Base-by-base conservation (phyloP, 2,113 vertebrate genomes). In the Megaptera novaeangliae region DNA sequence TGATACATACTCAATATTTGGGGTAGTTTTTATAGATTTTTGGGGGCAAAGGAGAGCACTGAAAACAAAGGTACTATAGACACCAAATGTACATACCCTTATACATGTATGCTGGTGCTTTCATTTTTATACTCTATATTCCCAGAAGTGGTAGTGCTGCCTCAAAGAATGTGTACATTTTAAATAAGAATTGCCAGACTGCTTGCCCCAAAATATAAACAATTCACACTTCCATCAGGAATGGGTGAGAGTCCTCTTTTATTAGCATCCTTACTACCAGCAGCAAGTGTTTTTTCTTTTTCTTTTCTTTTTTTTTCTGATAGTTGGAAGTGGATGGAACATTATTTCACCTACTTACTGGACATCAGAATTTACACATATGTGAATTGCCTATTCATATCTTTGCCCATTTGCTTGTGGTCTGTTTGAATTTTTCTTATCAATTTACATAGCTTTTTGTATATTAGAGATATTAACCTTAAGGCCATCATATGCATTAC, bases 11-110 rank as follows among this genome's bases (percentile, higher is more conserved):
- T 77, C 69, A 96, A n/a, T 31, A 55, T 8, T 10, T 29, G 18
- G 69, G n/a, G 15, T 52, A 20, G 4, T 34, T 61, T 81, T 71
- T 34, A 11, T 11, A 34, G 23, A 61, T 55, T 78, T 31, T 11
- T n/a, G 11, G 44, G 10, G 5, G 10, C 6, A 25, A 14, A 64
- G 25, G 21, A 13, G 21, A 5, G 17, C 34, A 27, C 9, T 36
- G 12, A 80, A 29, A 21, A 23, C n/a, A 63, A 52, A 10, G 14
- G 20, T 52, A 0, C 17, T 8, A 17, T 36, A 44, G 75, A 88
- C 0, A 20, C 7, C 34, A 18, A 72, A n/a, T 3, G 15, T 18
- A 34, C 34, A n/a, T 8, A 18, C 8, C 10, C 21, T 27, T 44
- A 61, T 12, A 10, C 18, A 29, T 11, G 11, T 39, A 20, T 4